Percentiles rank a stretch among this genome's conserved stretches.
phyloP scores from a whole-genome alignment of 2,888 invertebrate genomes.

The Oxystoma pomonae region DNA sequence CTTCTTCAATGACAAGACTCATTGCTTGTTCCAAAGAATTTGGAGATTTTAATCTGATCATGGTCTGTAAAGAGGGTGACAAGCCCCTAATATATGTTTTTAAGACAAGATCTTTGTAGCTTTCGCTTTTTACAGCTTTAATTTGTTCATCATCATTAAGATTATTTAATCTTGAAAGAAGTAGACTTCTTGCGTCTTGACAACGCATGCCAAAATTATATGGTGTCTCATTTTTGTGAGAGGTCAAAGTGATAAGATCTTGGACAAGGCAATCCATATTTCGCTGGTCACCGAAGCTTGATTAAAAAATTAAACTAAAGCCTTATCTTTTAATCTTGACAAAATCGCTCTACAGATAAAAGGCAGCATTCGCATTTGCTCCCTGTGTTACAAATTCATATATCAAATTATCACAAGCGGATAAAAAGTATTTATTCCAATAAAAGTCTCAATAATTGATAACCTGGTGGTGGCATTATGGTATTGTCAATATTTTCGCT shows the following conservation, averaged over 20 bases:
- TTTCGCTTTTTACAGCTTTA: conserved; percentile 6
- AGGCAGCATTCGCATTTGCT: neutral
- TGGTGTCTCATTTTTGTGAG: conserved; percentile 6
- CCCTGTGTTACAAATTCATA: neutral
- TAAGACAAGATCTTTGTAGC: too few relatives aligned
- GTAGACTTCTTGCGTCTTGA: conserved; percentile 12
- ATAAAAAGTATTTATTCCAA: neutral
- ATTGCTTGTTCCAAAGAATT: conserved; percentile 9
- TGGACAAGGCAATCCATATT: conserved; percentile 13
- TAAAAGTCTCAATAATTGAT: neutral
- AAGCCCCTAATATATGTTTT: neutral
- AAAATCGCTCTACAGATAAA: conserved; percentile 4
- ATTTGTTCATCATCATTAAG: neutral
- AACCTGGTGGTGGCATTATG: neutral
- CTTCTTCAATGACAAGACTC: conserved; percentile 3
- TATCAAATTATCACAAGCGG: neutral
- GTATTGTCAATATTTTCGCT: neutral
- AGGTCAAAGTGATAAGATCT: conserved; percentile 9
- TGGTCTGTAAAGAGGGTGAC: conserved; percentile 1
- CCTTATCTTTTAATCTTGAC: conserved; percentile 9
- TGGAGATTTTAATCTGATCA: conserved; percentile 2
- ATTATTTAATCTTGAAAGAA: conserved; percentile 11
- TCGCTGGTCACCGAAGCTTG: conserved; percentile 12
- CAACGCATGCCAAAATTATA: conserved; percentile 16
- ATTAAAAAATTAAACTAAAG: conserved; percentile 6